Evolutionary conservation across 2,797 vertebrate species (phyloP).

Genomic region (Chaenodraco wilsoni): DNA sequence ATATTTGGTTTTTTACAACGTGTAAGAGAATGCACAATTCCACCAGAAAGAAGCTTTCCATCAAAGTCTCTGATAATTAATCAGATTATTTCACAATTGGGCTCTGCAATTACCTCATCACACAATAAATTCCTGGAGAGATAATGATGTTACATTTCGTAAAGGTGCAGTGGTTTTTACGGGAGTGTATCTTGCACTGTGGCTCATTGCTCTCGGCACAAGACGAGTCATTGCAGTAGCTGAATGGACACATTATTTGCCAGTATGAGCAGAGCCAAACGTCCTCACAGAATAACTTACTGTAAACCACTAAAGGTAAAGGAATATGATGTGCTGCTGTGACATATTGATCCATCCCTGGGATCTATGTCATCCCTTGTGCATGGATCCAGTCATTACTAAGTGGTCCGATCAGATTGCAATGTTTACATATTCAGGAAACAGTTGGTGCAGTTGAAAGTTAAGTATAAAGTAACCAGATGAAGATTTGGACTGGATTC

Average conservation of each 20-base stretch:
- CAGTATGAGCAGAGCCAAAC: not conserved
- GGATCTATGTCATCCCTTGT: not conserved
- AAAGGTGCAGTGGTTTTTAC: constrained; percentile 16
- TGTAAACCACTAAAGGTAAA: not conserved
- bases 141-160: constrained; percentile 41
- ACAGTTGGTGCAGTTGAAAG: constrained; percentile 5
- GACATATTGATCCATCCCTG: not conserved
- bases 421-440: constrained; percentile 14
- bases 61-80: constrained; percentile 23
- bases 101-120: constrained; percentile 8
- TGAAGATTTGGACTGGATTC: constrained; percentile 16
- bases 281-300: not conserved
- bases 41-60: constrained; percentile 23
- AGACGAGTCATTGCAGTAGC: not conserved
- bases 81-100: constrained; percentile 37
- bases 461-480: not conserved
- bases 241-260: not conserved
- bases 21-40: constrained; percentile 7
- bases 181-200: constrained; percentile 15
- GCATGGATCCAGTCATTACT: not conserved
- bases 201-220: constrained; percentile 3
- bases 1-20: not conserved
- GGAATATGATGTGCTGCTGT: not conserved
- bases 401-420: constrained; percentile 2
- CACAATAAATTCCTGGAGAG: constrained; percentile 29